Conservation (phyloP, 1,140 invertebrate genomes). For the Zaprionus lachaisei region DNA sequence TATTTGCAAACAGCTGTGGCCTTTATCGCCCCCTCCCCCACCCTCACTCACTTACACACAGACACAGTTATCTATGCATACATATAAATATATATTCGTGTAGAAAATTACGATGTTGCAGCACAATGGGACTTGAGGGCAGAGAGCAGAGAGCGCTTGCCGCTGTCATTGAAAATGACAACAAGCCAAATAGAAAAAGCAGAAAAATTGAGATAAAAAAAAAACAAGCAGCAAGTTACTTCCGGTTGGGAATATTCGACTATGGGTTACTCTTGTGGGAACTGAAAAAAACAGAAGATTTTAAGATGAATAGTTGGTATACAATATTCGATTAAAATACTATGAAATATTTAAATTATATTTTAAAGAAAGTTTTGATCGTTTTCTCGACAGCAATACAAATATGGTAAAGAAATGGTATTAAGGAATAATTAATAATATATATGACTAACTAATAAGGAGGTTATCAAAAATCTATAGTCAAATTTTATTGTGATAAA, state of each 20-base stretch:
- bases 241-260: neutral
- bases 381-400: too few species aligned
- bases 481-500: too few species aligned
- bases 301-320: too few species aligned
- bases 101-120: conserved; percentile 21
- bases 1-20: conserved; percentile 72
- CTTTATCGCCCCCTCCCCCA: neutral
- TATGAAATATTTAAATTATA: too few species aligned
- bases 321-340: too few species aligned
- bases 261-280: neutral
- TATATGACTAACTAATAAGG: too few species aligned
- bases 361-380: too few species aligned
- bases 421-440: too few species aligned
- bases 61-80: conserved; percentile 21
- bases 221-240: neutral
- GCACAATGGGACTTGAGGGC: conserved; percentile 35
- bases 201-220: conserved; percentile 38
- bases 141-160: conserved; percentile 28
- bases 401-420: too few species aligned
- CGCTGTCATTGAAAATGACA: conserved; percentile 74
- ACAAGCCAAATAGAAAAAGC: conserved; percentile 45
- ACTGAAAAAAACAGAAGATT: neutral
- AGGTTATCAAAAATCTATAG: too few species aligned
- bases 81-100: conserved; percentile 17
- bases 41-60: conserved; percentile 6